A percentile compares a stretch with the other conserved stretches of the same genome.
These are phyloP conservation scores for Coenobita brevimanus DNA, from an alignment of 1,140 invertebrate species.

Conservation along the genomic window DNA sequence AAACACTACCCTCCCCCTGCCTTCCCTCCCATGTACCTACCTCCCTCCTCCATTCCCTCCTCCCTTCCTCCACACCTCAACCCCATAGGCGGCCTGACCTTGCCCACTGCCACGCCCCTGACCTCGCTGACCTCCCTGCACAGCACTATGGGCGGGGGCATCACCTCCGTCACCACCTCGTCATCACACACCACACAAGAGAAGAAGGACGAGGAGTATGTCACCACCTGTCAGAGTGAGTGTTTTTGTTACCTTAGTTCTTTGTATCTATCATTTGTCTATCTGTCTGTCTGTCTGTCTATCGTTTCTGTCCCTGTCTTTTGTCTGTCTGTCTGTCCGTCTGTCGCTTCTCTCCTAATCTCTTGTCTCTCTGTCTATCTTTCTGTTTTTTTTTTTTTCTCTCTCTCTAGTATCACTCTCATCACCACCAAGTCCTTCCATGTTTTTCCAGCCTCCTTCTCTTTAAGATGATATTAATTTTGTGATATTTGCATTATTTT, in stretches of 20 bases:
- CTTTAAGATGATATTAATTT: too few species aligned
- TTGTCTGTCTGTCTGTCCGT: slow-evolving; percentile 1
- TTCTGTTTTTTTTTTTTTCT: background rate
- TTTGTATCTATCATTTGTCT: background rate
- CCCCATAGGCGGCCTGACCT: slow-evolving; percentile 61
- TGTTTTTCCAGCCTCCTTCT: background rate
- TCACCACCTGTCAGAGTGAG: slow-evolving; percentile 70
- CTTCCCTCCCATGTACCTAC: slow-evolving; percentile 71
- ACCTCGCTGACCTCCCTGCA: slow-evolving; percentile 67
- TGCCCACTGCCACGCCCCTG: slow-evolving; percentile 62
- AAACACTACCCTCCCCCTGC: slow-evolving; percentile 69
- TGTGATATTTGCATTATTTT: too few species aligned
- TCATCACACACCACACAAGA: slow-evolving; percentile 67
- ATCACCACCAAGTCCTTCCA: background rate
- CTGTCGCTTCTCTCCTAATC: too few species aligned
- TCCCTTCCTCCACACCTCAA: slow-evolving; percentile 69
- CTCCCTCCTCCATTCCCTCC: slow-evolving; percentile 67
- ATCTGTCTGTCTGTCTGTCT: slow-evolving; percentile 19
- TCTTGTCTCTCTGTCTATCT: too few species aligned
- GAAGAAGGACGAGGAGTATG: slow-evolving; percentile 65
- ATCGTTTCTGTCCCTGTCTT: background rate
- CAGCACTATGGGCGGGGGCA: slow-evolving; percentile 63
- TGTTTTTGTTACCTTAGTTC: background rate
- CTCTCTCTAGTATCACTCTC: background rate
- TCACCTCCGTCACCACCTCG: slow-evolving; percentile 72